Conservation (phyloP, 2,797 vertebrate genomes). For the Steatocranus sp. region DNA sequence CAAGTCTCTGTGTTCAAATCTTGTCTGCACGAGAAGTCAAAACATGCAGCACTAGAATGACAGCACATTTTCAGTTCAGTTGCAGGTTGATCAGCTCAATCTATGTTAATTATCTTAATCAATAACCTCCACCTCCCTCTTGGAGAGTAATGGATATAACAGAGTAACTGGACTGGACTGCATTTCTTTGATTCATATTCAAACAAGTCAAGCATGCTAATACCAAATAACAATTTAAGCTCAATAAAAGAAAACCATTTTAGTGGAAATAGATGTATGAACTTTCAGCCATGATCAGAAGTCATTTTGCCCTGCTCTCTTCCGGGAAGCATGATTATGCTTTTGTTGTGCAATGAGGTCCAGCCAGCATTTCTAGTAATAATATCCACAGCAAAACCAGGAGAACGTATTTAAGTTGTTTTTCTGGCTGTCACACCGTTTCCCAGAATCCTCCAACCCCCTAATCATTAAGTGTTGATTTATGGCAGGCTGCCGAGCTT, state of each 20-base stretch:
- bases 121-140: not conserved
- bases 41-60: not conserved
- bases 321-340: conserved; percentile 51
- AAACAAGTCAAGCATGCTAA: not conserved
- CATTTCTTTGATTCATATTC: not conserved
- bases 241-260: not conserved
- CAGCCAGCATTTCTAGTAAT: conserved; percentile 45
- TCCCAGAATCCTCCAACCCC: conserved; percentile 61
- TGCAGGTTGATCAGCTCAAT: not conserved
- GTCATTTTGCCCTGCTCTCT: conserved; percentile 4
- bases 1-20: not conserved
- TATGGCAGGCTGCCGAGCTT: conserved; percentile 44
- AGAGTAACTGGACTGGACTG: not conserved
- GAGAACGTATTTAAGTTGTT: conserved; percentile 35
- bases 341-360: conserved; percentile 16
- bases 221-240: not conserved
- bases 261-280: conserved; percentile 1
- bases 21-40: not conserved
- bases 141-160: not conserved
- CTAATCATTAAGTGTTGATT: conserved; percentile 53
- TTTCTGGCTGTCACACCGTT: conserved; percentile 46
- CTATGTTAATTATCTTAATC: not conserved
- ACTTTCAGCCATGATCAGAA: conserved; percentile 3
- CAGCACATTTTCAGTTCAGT: not conserved
- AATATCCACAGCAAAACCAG: conserved; percentile 26